These are phyloP conservation scores for Pongo pygmaeus DNA, from an alignment of 2,113 vertebrate genomes.

Conservation along the genomic window DNA sequence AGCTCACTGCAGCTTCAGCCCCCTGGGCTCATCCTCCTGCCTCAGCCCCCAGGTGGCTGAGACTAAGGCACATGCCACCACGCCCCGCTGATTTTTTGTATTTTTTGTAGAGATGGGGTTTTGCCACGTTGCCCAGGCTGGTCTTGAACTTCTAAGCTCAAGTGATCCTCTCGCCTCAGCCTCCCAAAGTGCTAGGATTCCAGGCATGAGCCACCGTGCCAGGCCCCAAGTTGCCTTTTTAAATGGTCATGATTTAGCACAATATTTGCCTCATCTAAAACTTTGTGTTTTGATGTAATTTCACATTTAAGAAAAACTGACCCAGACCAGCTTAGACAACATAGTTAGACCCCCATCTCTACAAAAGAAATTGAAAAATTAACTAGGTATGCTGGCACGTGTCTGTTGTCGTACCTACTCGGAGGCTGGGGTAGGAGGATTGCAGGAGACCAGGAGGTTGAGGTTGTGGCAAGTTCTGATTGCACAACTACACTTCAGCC, in stretches of 20 bases:
- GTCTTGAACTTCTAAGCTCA: neutral
- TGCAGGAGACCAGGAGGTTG: neutral
- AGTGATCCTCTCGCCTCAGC: neutral
- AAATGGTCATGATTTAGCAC: neutral
- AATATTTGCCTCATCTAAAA: neutral
- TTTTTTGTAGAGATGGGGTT: neutral
- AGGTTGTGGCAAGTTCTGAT: neutral
- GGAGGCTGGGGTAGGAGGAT: neutral
- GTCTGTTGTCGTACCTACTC: neutral
- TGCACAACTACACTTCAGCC: neutral
- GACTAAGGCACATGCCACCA: neutral
- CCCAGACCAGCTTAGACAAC: neutral
- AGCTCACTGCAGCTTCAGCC: neutral
- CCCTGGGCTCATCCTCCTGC: neutral
- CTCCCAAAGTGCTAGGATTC: neutral
- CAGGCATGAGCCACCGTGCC: neutral
- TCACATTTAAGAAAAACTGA: neutral
- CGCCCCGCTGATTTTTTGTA: neutral
- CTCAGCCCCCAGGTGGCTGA: neutral
- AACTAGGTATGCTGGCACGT: neutral
- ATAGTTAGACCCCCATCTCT: neutral
- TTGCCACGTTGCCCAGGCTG: neutral
- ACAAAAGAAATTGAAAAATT: neutral
- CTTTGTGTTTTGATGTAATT: neutral
- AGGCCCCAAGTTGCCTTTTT: neutral